Evolutionary conservation across 1,140 invertebrate genomes (phyloP).

Genomic region (Camponotus floridanus): DNA sequence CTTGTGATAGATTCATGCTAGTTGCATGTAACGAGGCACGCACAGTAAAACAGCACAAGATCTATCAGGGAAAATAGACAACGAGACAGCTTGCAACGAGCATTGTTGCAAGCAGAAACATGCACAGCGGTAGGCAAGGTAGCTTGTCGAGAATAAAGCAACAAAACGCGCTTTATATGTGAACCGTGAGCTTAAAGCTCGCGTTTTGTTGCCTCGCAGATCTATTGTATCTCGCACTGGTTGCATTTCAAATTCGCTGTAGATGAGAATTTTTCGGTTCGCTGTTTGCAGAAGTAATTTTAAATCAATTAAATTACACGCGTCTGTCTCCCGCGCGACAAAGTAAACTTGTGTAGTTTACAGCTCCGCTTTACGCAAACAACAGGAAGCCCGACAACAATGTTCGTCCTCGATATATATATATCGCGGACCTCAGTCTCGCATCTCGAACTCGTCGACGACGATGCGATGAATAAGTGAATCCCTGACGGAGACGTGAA

Average conservation of each 20-base stretch:
- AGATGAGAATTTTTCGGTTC: background rate
- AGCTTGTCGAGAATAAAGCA: slow-evolving; percentile 30
- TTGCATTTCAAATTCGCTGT: background rate
- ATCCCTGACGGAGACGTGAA: slow-evolving; percentile 47
- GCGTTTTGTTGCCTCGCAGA: background rate
- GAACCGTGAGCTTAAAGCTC: background rate
- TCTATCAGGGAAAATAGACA: slow-evolving; percentile 54
- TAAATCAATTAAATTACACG: slow-evolving; percentile 15
- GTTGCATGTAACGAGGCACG: slow-evolving; percentile 45
- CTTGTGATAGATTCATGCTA: slow-evolving; percentile 3
- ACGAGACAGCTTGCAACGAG: slow-evolving; percentile 40
- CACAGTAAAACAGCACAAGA: slow-evolving; percentile 50
- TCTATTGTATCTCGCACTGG: background rate
- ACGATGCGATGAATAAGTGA: slow-evolving; percentile 57
- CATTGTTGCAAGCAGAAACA: slow-evolving; percentile 48
- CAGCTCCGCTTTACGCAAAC: background rate
- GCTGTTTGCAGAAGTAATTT: background rate
- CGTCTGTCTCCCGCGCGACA: background rate
- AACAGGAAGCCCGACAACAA: slow-evolving; percentile 13
- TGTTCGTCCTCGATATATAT: background rate
- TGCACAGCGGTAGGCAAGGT: slow-evolving; percentile 27
- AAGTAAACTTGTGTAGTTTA: background rate
- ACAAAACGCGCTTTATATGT: slow-evolving; percentile 14
- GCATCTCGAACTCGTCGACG: slow-evolving; percentile 32
- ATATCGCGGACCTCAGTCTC: background rate